A percentile compares a stretch with the other conserved stretches of the same genome.
phyloP scores from a whole-genome alignment of 2,113 vertebrate species.

The Epinephelus lanceolatus region DNA sequence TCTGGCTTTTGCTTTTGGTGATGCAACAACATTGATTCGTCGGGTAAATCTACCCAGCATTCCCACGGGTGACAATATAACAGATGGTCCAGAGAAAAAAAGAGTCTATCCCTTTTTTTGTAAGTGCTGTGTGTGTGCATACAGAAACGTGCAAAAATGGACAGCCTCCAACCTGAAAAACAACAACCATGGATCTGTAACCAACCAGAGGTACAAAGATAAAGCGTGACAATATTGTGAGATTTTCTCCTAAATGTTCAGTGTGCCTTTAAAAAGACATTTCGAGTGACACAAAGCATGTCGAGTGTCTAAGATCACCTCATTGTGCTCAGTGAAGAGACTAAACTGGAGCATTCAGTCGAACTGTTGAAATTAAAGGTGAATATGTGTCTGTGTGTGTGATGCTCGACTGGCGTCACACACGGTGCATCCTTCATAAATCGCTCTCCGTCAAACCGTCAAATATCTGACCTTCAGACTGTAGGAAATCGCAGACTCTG shows the following conservation, averaged over 20 bases:
- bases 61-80: conserved; percentile 52
- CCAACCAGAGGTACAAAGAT: neutral
- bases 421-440: conserved; percentile 5
- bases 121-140: neutral
- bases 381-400: conserved; percentile 15
- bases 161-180: conserved; percentile 14
- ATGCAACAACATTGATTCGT: conserved; percentile 48
- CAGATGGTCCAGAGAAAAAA: conserved; percentile 60
- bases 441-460: neutral
- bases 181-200: conserved; percentile 11
- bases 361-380: conserved; percentile 12
- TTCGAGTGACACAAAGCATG: conserved; percentile 19
- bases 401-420: neutral
- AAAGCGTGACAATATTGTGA: neutral
- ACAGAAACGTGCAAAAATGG: conserved; percentile 36
- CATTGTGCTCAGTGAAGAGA: conserved; percentile 11
- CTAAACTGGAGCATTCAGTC: conserved; percentile 16
- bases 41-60: conserved; percentile 36
- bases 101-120: conserved; percentile 31
- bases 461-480: conserved; percentile 30
- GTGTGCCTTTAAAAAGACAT: conserved; percentile 28
- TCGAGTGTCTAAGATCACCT: neutral
- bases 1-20: conserved; percentile 38
- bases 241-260: neutral
- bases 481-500: conserved; percentile 13